These are phyloP conservation scores for zebrafish (Danio rerio) DNA, from an alignment of 2,113 vertebrate species.

Conservation along the genomic window DNA sequence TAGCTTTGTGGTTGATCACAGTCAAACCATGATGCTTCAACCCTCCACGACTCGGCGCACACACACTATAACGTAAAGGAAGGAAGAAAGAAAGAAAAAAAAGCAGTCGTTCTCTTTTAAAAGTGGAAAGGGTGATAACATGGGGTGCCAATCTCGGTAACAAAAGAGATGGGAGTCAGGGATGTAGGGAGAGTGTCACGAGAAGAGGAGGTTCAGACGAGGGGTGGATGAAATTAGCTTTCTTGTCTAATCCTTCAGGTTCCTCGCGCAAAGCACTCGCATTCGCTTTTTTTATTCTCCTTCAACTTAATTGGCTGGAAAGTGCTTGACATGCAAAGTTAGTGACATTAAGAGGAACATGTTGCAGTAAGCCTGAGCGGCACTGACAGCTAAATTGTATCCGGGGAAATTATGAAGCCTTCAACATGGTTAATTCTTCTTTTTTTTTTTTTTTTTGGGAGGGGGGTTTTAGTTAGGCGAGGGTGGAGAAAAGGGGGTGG, in stretches of 20 bases:
- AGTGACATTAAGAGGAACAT: slow-evolving; percentile 92
- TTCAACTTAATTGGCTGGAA: slow-evolving; percentile 99
- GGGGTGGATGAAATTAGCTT: slow-evolving; percentile 94
- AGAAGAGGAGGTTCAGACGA: slow-evolving; percentile 31
- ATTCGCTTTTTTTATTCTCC: slow-evolving; percentile 71
- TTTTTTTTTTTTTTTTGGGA: slow-evolving; percentile 61
- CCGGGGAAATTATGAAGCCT: slow-evolving; percentile 99
- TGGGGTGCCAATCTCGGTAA: slow-evolving; percentile 88
- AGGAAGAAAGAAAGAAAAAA: neutral
- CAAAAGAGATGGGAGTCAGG: slow-evolving; percentile 83
- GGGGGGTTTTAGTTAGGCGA: slow-evolving; percentile 49
- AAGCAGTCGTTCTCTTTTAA: slow-evolving; percentile 74
- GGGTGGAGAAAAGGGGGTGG: slow-evolving; percentile 48
- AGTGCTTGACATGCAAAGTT: slow-evolving; percentile 99
- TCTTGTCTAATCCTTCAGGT: slow-evolving; percentile 99
- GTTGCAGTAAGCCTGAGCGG: slow-evolving; percentile 96
- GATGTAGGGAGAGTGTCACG: slow-evolving; percentile 34
- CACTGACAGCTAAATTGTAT: slow-evolving; percentile 99
- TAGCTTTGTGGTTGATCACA: neutral
- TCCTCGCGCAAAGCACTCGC: slow-evolving; percentile 90
- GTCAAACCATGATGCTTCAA: neutral
- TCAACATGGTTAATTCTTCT: slow-evolving; percentile 98
- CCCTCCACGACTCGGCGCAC: neutral
- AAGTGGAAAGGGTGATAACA: slow-evolving; percentile 95
- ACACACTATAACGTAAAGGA: neutral